Conservation (phyloP, 2,888 invertebrate genomes). For the Oscheius onirici region DNA sequence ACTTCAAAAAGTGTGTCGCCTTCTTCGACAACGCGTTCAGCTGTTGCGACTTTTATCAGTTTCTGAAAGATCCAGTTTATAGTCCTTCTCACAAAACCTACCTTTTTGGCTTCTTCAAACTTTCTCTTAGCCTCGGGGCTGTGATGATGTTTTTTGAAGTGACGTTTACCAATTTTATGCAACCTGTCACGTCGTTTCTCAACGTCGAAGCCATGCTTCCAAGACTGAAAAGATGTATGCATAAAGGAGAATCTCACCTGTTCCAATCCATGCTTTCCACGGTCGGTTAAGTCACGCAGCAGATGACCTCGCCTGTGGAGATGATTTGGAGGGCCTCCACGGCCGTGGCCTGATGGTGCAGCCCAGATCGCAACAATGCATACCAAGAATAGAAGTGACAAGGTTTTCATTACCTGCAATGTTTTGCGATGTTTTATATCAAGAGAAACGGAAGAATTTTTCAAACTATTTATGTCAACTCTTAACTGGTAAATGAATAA, state of each 20-base stretch:
- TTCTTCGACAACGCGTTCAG: constrained; percentile 9
- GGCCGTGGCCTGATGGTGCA: not conserved
- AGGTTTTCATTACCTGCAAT: constrained; percentile 20
- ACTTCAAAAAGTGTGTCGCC: constrained; percentile 26
- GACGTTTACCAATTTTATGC: constrained; percentile 5
- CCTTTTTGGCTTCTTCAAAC: constrained; percentile 1
- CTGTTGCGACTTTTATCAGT: not conserved
- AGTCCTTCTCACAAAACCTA: not conserved
- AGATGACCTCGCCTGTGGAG: constrained; percentile 8
- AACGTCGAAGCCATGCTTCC: not conserved
- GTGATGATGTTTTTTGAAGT: constrained; percentile 4
- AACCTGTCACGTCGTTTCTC: constrained; percentile 10
- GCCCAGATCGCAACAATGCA: not conserved
- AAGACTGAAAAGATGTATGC: not conserved
- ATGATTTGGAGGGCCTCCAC: not conserved
- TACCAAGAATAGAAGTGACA: constrained; percentile 2
- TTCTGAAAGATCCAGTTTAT: not conserved
- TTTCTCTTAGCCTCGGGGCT: constrained; percentile 1
- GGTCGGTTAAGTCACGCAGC: constrained; percentile 9
- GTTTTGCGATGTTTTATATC: too few species aligned
- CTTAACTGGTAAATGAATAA: too few species aligned
- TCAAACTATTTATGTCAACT: too few species aligned
- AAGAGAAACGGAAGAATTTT: too few species aligned
- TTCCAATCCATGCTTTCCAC: constrained; percentile 1
- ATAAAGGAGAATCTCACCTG: not conserved